Base-by-base conservation (phyloP, 2,113 vertebrate genomes). In the Tachysurus fulvidraco region DNA sequence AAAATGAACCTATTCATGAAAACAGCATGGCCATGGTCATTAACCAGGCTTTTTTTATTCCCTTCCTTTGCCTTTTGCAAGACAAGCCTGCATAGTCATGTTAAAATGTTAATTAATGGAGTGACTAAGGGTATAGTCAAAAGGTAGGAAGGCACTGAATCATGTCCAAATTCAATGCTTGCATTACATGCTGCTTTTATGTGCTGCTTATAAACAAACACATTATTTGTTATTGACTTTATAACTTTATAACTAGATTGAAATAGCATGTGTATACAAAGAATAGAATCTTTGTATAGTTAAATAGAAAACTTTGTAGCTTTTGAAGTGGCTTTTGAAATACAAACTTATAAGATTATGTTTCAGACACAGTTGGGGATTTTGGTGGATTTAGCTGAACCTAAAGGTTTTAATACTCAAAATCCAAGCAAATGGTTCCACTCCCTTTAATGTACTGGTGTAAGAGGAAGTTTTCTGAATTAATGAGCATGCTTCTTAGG, bases 1-100 rank as follows among this genome's bases (percentile, higher is more conserved):
- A 84, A 80, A 71, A 84, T 74, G 36, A 84, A 69, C 41, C 28
- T 59, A 69, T n/a, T 19, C 36, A 74, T 82, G 21, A 81, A 64
- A 30, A 85, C 77, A 67, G 25, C 30, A 62, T 74, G 65, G 71
- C 5, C 71, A 46, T 46, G 19, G 41, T 44, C 5, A 73, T 44
- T 73, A 11, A 44, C 44, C 44, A 73, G 7, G 67, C 7, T 19
- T 69, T 69, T 65, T 30, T n/a, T 0, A 41, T 11, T 19, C 13
- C 6, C 28, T 69, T 36, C 25, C 60, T 11, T 64, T 1, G 28
- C 7, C 28, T 16, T 23, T 73, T 44, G 21, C 0, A 36, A 36
- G 5, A 11, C 10, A 1, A 44, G 41, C 2, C 19, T n/a, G n/a
- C n/a, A n/a, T n/a, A n/a, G n/a, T n/a, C n/a, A n/a, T n/a, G n/a